Conservation (phyloP, 2,797 vertebrate genomes). For the Hypotaenidia okinawae region DNA sequence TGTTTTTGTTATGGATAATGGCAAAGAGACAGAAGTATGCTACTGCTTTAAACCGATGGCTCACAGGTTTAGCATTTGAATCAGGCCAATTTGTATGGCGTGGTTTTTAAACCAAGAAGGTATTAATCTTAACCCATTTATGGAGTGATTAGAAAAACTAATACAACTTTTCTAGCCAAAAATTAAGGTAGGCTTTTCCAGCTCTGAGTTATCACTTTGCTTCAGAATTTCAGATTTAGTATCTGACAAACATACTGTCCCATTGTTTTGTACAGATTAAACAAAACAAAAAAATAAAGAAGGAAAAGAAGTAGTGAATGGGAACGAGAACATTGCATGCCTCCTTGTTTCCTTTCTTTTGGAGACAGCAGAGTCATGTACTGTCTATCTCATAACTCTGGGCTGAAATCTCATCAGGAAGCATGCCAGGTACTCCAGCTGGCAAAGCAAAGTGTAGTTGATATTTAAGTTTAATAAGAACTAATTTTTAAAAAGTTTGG, state of each 20-base stretch:
- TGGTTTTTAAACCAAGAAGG: neutral
- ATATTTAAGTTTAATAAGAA: slow-evolving; percentile 59
- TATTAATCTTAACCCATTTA: neutral
- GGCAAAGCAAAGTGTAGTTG: slow-evolving; percentile 51
- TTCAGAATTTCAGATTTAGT: slow-evolving; percentile 5
- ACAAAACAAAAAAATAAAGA: neutral
- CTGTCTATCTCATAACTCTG: slow-evolving; percentile 11
- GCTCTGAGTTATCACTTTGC: neutral
- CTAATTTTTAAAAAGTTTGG: slow-evolving; percentile 47
- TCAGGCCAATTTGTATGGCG: neutral
- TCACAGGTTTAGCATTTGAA: neutral
- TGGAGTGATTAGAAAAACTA: neutral
- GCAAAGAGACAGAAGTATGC: neutral
- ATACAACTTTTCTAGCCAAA: neutral
- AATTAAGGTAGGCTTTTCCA: neutral
- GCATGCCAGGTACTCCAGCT: slow-evolving; percentile 13
- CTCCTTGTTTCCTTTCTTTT: neutral
- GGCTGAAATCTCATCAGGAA: slow-evolving; percentile 45
- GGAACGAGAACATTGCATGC: neutral
- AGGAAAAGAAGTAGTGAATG: neutral
- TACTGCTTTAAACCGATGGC: neutral
- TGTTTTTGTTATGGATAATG: neutral
- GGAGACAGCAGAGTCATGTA: neutral
- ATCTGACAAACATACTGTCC: neutral
- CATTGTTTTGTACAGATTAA: neutral